These are phyloP conservation scores for Microplitis demolitor DNA, from an alignment of 1,140 invertebrate species.

Conservation along the genomic window DNA sequence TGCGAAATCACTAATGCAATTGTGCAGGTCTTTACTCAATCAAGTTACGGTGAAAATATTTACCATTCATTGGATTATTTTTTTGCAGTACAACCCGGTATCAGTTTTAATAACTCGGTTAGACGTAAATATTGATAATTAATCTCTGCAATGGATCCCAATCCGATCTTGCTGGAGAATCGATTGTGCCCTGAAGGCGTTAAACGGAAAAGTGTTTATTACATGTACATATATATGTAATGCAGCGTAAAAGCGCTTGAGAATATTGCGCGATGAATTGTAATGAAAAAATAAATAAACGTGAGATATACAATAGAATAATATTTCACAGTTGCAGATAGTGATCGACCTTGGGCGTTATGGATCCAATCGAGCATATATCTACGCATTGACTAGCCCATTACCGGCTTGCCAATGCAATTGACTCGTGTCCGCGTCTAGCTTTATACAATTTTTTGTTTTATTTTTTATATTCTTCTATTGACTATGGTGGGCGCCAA, in stretches of 20 bases:
- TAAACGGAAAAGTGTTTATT: constrained; percentile 16
- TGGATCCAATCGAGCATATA: constrained; percentile 24
- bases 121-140: constrained; percentile 23
- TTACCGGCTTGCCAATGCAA: background rate
- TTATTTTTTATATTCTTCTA: too few species aligned
- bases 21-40: too few species aligned
- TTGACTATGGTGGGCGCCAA: too few species aligned
- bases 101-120: constrained; percentile 16
- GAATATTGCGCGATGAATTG: background rate
- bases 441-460: too few species aligned
- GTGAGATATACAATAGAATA: constrained; percentile 39
- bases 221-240: too few species aligned
- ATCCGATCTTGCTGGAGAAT: background rate
- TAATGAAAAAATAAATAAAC: constrained; percentile 13
- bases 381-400: background rate
- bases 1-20: too few species aligned
- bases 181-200: constrained; percentile 15
- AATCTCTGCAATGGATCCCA: constrained; percentile 16
- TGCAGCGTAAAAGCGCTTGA: background rate
- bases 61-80: too few species aligned
- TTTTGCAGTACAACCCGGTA: too few species aligned
- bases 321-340: constrained; percentile 47
- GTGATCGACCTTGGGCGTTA: constrained; percentile 28
- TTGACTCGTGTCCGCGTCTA: too few species aligned
- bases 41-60: too few species aligned